These are phyloP conservation scores for Osmoderma eremita DNA, from an alignment of 2,888 invertebrate species.

Conservation along the genomic window DNA sequence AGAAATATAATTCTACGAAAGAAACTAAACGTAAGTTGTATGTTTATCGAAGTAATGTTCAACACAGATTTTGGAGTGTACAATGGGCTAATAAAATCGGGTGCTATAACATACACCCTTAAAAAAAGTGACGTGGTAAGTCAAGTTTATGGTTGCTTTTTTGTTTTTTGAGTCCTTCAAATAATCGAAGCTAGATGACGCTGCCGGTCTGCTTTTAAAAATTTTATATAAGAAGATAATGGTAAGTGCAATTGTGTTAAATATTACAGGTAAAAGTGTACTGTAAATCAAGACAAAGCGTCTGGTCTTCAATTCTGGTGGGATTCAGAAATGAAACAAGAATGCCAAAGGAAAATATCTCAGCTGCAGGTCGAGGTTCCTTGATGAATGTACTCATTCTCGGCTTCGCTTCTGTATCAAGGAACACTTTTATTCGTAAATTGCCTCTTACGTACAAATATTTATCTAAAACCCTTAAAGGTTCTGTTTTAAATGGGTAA, in stretches of 20 bases:
- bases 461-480: slow-evolving; percentile 70
- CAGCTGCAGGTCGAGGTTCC: slow-evolving; percentile 58
- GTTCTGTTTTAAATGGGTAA: slow-evolving; percentile 76
- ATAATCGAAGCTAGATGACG: too few relatives aligned
- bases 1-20: neutral
- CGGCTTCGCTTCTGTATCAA: slow-evolving; percentile 89
- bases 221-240: too few relatives aligned
- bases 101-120: slow-evolving; percentile 11
- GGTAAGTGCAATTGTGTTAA: neutral
- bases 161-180: neutral
- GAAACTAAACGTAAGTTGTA: slow-evolving; percentile 1
- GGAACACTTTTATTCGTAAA: slow-evolving; percentile 81
- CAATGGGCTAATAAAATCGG: neutral
- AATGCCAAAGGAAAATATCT: slow-evolving; percentile 65
- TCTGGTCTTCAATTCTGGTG: slow-evolving; percentile 75
- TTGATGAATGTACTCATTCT: slow-evolving; percentile 81
- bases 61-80: neutral
- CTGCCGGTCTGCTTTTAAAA: too few relatives aligned
- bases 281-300: slow-evolving; percentile 67
- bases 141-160: neutral
- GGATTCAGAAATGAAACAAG: slow-evolving; percentile 66
- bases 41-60: slow-evolving; percentile 20
- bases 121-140: slow-evolving; percentile 32
- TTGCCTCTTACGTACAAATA: slow-evolving; percentile 79
- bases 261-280: slow-evolving; percentile 68